Evolutionary conservation across 2,888 invertebrate species (phyloP), one percentile per base, ranked within the genome.

Genomic region (Drosophila fungiperda): DNA sequence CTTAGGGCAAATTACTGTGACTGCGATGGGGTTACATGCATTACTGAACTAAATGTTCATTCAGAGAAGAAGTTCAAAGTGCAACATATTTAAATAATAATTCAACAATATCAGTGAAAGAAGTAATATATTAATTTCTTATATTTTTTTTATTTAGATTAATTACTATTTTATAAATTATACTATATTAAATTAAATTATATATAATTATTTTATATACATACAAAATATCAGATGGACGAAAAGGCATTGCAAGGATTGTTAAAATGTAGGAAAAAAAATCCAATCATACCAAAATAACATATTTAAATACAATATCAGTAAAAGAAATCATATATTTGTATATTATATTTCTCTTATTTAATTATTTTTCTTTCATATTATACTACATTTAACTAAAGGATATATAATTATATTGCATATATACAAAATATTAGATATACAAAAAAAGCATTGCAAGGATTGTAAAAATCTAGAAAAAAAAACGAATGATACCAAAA

Each of bases 1-100:
- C 36, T 20, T 29, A 15, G 15, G 23, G 7, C 40, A 26, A 35
- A 50, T 62, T 62, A 29, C 3, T 8, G 29, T 17, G 40, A 20
- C 55, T 40, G 17, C 29, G 32, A 42, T n/a, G 57, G 57, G 40
- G 29, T 57, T 52, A 33, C 8, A 52, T 33, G 52, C 52, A 33
- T 52, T 52, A 2, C 8, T 52, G 52, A 32, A 20, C 29, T 52
- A 32, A 52, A 52, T n/a, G 52, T 32, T 12, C 12, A 32, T n/a
- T 20, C 29, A 9, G 29, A n/a, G 32, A 12, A 6, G 11, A 6
- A 32, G 32, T 32, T 52, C 32, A n/a, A n/a, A 52, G 12, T 26
- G 36, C 36, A 54, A 12, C 11, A 26, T 1, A 20, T 23, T 15
- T 35, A 5, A 52, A 52, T 20, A 26, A 26, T 26, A 26, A 26